These are phyloP conservation scores for Clarias gariepinus DNA, from an alignment of 2,113 vertebrate species.

Conservation along the genomic window DNA sequence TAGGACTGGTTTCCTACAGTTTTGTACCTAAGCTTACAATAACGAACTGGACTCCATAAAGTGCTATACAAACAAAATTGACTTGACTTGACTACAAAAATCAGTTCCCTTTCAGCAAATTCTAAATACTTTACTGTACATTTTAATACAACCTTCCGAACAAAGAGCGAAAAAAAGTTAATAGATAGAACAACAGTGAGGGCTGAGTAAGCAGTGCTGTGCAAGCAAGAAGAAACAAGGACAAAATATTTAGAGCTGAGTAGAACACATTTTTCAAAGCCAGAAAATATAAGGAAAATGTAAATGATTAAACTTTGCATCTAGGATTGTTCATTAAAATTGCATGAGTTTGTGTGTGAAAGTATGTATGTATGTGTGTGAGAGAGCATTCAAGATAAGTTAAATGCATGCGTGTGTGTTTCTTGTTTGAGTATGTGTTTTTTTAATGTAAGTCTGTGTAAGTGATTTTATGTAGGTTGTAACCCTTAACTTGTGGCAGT, in stretches of 20 bases:
- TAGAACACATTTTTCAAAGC: conserved; percentile 25
- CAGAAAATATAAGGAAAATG: conserved; percentile 39
- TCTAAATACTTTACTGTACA: not conserved
- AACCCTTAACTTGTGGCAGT: not conserved
- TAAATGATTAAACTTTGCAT: conserved; percentile 34
- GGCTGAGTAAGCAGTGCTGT: not conserved
- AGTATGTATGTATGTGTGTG: conserved; percentile 28
- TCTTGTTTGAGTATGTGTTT: not conserved
- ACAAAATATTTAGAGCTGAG: conserved; percentile 3
- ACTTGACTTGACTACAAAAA: not conserved
- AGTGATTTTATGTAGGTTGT: conserved; percentile 17
- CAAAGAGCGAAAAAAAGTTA: conserved; percentile 43
- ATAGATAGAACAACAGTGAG: conserved; percentile 4
- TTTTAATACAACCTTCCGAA: conserved; percentile 15
- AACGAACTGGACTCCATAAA: too few species aligned
- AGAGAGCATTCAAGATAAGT: too few species aligned
- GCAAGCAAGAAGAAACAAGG: conserved; percentile 9
- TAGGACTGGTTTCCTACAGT: too few species aligned
- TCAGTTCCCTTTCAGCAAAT: not conserved
- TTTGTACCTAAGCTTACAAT: too few species aligned
- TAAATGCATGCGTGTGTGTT: not conserved
- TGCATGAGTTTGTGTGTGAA: conserved; percentile 1
- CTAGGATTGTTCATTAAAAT: conserved; percentile 41
- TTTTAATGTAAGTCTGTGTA: not conserved
- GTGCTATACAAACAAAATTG: too few species aligned